phyloP scores from a whole-genome alignment of 2,888 invertebrate species.

The Ectropis crepuscularia region DNA sequence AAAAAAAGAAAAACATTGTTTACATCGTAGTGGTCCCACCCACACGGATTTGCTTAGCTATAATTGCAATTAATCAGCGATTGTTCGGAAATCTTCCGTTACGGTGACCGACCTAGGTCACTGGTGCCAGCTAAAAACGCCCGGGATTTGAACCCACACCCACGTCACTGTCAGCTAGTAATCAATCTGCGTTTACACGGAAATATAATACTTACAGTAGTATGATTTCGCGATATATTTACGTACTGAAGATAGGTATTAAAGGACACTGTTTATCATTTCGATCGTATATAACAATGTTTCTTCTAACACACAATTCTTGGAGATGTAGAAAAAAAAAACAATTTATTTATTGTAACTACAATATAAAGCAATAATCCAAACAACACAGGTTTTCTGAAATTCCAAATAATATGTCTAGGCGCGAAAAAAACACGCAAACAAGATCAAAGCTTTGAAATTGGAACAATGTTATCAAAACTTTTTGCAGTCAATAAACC shows the following conservation, averaged over 20 bases:
- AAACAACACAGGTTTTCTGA: neutral
- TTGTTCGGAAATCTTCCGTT: slow-evolving; percentile 19
- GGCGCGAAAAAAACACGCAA: neutral
- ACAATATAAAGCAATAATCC: neutral
- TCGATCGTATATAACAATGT: too few species aligned
- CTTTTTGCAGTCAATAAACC: neutral
- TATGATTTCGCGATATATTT: too few species aligned
- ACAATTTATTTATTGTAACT: too few species aligned
- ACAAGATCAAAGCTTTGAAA: slow-evolving; percentile 3
- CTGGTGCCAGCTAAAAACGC: slow-evolving; percentile 28
- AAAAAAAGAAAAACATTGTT: neutral
- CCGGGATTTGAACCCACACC: slow-evolving; percentile 6
- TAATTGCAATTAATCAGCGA: slow-evolving; percentile 23
- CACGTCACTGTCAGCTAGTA: neutral
- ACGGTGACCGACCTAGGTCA: slow-evolving; percentile 27
- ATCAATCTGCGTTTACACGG: too few species aligned
- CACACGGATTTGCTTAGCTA: neutral
- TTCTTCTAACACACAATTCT: neutral
- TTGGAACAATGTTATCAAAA: slow-evolving; percentile 2
- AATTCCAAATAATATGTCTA: too few species aligned
- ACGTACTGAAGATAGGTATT: too few species aligned
- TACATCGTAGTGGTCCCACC: slow-evolving; percentile 6
- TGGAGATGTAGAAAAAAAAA: too few species aligned
- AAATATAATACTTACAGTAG: too few species aligned
- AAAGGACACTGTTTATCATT: too few species aligned